Evolutionary conservation across 2,888 invertebrate genomes (phyloP), one percentile per base, ranked within the genome.

Genomic region (Lapara coniferarum): DNA sequence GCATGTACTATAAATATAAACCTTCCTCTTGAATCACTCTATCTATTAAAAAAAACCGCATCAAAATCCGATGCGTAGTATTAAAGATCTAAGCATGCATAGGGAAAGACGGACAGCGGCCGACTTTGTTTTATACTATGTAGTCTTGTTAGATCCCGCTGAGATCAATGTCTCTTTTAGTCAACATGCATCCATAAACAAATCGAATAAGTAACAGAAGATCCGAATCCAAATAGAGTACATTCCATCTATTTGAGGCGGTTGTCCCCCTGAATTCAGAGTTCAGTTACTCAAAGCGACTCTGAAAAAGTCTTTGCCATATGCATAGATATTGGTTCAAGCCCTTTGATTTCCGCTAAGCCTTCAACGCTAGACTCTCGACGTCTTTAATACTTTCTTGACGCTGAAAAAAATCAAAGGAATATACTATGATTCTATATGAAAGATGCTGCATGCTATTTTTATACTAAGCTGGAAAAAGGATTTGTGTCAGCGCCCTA

Each of bases 181-280:
- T 63, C 30, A 71, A 67, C 76, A 72, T 78, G 78, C 70, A 81
- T 86, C 85, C 69, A 68, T 66, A 81, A 75, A 78, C 77, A 82
- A 93, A 93, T 93, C 92, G 89, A 92, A 93, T 93, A 92, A 91
- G 88, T 88, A 84, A 83, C 81, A 84, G 86, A 91, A 91, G 92
- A 92, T 91, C 82, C 87, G 90, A 85, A 87, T 86, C 88, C 84
- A 83, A 80, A 85, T 87, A 79, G 85, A 86, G 84, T 84, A 82
- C 87, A 80, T 88, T 84, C 87, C 86, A 91, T 92, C 89, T 86
- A 89, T 91, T 89, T 86, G 84, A 86, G 83, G 81, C 78, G 81
- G 84, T 84, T 85, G 90, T 89, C 90, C 90, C 89, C 90, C 90
- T 88, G 85, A 85, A 80, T 79, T 74, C 71, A 71, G 80, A 82